Conservation (phyloP, 2,888 invertebrate genomes). For the Cheilosia urbana region DNA sequence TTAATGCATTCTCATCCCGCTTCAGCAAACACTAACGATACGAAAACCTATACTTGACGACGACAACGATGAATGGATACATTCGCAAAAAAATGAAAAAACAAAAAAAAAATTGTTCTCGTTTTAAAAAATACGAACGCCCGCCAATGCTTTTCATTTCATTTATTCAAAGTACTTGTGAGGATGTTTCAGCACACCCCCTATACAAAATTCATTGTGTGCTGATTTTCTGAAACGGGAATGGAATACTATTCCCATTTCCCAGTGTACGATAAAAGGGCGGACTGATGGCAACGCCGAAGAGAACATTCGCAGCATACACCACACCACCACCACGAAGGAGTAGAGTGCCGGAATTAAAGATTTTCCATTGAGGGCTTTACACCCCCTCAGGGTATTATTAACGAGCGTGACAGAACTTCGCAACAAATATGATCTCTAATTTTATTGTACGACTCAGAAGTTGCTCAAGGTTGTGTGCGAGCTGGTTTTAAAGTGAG, state of each 20-base stretch:
- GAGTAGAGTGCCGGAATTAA: conserved; percentile 70
- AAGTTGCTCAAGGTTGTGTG: conserved; percentile 9
- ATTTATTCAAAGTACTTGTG: conserved; percentile 68
- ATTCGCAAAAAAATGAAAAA: conserved; percentile 54
- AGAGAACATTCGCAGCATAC: conserved; percentile 52
- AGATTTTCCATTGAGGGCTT: conserved; percentile 72
- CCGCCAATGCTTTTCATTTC: conserved; percentile 71
- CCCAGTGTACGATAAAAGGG: conserved; percentile 54
- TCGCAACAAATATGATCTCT: conserved; percentile 78
- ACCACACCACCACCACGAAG: conserved; percentile 14
- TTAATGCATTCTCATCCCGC: conserved; percentile 77
- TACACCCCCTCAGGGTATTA: conserved; percentile 81
- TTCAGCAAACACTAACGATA: conserved; percentile 50
- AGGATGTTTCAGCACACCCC: conserved; percentile 66
- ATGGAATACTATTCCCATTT: conserved; percentile 13
- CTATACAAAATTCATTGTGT: conserved; percentile 56
- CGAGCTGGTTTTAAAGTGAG: background rate
- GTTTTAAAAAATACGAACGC: conserved; percentile 40
- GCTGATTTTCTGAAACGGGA: conserved; percentile 33
- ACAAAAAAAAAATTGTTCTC: conserved; percentile 27
- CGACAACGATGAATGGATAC: conserved; percentile 60
- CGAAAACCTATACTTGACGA: conserved; percentile 62
- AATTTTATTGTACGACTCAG: conserved; percentile 56
- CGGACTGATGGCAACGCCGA: conserved; percentile 43
- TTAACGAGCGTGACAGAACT: conserved; percentile 83